Evolutionary conservation across 2,888 invertebrate species (phyloP).

Genomic region (Melieria picta): DNA sequence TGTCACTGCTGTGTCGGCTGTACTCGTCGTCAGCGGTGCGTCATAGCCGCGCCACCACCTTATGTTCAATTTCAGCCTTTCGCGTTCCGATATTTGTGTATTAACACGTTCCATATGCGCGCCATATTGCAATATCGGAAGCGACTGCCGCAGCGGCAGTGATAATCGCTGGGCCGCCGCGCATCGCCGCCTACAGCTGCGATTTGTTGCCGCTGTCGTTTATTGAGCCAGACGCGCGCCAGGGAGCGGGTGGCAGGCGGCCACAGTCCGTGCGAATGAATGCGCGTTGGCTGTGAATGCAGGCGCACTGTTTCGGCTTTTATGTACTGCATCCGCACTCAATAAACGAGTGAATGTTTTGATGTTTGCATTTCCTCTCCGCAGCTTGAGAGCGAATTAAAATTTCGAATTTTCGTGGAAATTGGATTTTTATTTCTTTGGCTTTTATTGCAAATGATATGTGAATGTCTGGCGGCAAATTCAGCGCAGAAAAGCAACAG

Average conservation of each 20-base stretch:
- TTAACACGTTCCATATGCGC: slow-evolving; percentile 60
- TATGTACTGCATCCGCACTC: no score
- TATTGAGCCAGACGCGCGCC: not conserved
- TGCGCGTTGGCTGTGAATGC: no score
- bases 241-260: no score
- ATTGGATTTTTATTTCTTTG: not conserved
- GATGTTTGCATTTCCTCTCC: not conserved
- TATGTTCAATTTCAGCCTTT: not conserved
- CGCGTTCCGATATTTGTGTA: slow-evolving; percentile 23
- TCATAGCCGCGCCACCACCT: slow-evolving; percentile 12
- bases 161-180: slow-evolving; percentile 18
- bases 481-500: no score
- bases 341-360: not conserved
- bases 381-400: slow-evolving; percentile 18
- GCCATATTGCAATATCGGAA: slow-evolving; percentile 52
- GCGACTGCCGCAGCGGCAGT: slow-evolving; percentile 19
- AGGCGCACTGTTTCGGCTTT: no score
- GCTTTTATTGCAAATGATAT: slow-evolving; percentile 28
- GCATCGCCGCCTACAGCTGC: not conserved
- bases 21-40: not conserved
- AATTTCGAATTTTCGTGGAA: slow-evolving; percentile 18
- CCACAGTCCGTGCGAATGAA: no score
- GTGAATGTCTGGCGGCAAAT: not conserved
- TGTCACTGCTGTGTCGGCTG: slow-evolving; percentile 16
- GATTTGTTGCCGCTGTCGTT: slow-evolving; percentile 2